A percentile compares a stretch with the other conserved stretches of the same genome.
phyloP scores from a whole-genome alignment of 2,113 vertebrate species.

The Cyanoderma ruficeps region DNA sequence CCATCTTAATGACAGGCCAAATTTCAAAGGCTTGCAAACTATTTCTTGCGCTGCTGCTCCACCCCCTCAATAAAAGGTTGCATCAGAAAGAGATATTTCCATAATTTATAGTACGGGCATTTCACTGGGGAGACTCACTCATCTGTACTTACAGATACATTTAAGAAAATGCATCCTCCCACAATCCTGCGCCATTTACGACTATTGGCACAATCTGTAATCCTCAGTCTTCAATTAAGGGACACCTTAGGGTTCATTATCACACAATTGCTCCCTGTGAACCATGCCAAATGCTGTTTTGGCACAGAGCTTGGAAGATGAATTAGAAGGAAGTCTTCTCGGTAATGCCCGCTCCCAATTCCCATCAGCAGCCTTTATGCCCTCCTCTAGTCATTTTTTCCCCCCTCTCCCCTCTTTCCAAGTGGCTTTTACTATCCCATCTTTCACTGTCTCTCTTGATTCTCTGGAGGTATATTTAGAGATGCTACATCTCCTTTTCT shows the following conservation, averaged over 20 bases:
- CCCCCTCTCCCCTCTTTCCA: slow-evolving; percentile 62
- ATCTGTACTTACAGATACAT: slow-evolving; percentile 92
- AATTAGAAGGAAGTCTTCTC: slow-evolving; percentile 85
- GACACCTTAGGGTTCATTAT: slow-evolving; percentile 92
- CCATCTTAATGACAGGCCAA: slow-evolving; percentile 79
- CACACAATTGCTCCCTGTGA: slow-evolving; percentile 87
- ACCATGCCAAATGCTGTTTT: slow-evolving; percentile 91
- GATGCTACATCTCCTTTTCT: slow-evolving; percentile 75
- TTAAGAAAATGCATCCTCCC: slow-evolving; percentile 89
- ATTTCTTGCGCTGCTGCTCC: slow-evolving; percentile 58
- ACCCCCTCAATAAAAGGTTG: slow-evolving; percentile 74
- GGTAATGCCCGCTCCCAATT: slow-evolving; percentile 79
- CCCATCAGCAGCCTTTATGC: slow-evolving; percentile 74
- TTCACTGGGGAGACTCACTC: slow-evolving; percentile 80
- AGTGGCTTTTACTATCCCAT: slow-evolving; percentile 80
- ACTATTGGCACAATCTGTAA: slow-evolving; percentile 82
- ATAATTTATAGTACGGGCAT: slow-evolving; percentile 84
- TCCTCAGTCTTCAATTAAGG: slow-evolving; percentile 89
- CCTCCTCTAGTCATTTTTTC: slow-evolving; percentile 55
- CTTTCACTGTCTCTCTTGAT: slow-evolving; percentile 74
- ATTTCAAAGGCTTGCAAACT: slow-evolving; percentile 76
- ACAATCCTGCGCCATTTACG: slow-evolving; percentile 83
- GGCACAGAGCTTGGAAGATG: slow-evolving; percentile 85
- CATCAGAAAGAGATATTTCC: slow-evolving; percentile 81
- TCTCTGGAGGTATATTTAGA: slow-evolving; percentile 82